These are phyloP conservation scores for Pseudochirops cupreus DNA, from an alignment of 2,797 vertebrate species.

Conservation along the genomic window DNA sequence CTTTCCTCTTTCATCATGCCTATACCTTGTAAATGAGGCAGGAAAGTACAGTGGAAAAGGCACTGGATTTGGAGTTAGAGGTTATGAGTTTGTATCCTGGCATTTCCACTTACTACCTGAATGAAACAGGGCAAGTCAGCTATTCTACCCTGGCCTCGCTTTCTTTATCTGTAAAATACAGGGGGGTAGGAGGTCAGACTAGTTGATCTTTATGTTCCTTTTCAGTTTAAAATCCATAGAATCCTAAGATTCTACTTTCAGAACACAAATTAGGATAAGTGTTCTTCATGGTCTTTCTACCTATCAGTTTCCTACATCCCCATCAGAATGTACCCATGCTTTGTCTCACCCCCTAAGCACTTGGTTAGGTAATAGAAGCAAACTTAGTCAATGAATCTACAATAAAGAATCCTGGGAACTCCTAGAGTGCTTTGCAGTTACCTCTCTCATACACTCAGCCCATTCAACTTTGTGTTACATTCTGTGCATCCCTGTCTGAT, in stretches of 20 bases:
- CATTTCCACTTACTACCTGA: neutral
- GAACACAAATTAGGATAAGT: neutral
- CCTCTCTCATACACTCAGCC: neutral
- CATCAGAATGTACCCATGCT: neutral
- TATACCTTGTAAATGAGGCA: no score
- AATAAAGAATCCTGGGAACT: conserved; percentile 56
- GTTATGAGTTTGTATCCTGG: neutral
- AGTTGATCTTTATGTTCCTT: neutral
- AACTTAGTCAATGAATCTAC: conserved; percentile 70
- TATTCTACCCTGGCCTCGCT: neutral
- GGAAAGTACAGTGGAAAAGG: neutral
- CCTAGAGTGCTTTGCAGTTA: no score
- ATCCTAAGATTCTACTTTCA: neutral
- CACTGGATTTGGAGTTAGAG: neutral
- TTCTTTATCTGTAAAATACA: neutral
- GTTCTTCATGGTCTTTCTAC: neutral
- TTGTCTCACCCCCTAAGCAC: conserved; percentile 43
- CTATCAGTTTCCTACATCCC: conserved; percentile 26
- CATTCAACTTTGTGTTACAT: neutral
- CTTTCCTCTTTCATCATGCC: conserved; percentile 52
- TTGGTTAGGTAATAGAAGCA: conserved; percentile 44
- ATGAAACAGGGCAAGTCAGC: neutral
- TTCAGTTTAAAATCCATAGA: neutral
- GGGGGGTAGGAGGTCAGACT: neutral
- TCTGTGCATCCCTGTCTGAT: neutral